A percentile compares a stretch with the other conserved stretches of the same genome.
phyloP scores from a whole-genome alignment of 2,113 vertebrate genomes.

The Chamaea fasciata region DNA sequence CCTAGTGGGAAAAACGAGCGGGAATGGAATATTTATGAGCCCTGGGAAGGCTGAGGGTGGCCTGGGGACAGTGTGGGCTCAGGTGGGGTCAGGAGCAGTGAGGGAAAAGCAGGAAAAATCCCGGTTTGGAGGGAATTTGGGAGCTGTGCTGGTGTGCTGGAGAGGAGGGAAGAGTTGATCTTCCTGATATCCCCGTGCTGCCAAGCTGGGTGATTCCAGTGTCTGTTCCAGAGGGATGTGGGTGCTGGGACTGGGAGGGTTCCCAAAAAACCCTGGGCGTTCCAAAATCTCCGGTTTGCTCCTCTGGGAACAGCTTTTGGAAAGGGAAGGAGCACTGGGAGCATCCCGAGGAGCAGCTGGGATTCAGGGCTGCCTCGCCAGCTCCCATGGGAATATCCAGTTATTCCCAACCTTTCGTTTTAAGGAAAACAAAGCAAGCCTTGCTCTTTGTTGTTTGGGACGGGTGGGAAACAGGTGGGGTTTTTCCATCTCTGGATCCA shows the following conservation, averaged over 20 bases:
- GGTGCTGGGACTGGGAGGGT: fast-evolving
- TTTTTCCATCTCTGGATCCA: not conserved
- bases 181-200: not conserved
- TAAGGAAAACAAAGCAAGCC: not conserved
- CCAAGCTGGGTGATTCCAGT: not conserved
- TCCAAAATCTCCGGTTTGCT: fast-evolving
- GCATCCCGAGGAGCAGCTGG: not conserved
- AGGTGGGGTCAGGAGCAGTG: not conserved
- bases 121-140: not conserved
- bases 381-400: fast-evolving
- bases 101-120: not conserved
- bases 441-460: not conserved
- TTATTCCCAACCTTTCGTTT: not conserved
- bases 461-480: not conserved
- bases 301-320: not conserved
- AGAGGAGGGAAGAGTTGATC: not conserved
- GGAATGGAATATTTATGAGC: not conserved
- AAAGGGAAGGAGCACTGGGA: fast-evolving
- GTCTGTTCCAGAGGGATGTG: fast-evolving
- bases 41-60: not conserved
- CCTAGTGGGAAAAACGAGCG: not conserved
- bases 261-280: not conserved
- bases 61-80: fast-evolving
- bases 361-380: not conserved
- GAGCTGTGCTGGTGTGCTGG: not conserved